A percentile compares a stretch with the other conserved stretches of the same genome.
These are phyloP conservation scores for Frankliniella fusca DNA, from an alignment of 2,888 invertebrate species.

Conservation along the genomic window DNA sequence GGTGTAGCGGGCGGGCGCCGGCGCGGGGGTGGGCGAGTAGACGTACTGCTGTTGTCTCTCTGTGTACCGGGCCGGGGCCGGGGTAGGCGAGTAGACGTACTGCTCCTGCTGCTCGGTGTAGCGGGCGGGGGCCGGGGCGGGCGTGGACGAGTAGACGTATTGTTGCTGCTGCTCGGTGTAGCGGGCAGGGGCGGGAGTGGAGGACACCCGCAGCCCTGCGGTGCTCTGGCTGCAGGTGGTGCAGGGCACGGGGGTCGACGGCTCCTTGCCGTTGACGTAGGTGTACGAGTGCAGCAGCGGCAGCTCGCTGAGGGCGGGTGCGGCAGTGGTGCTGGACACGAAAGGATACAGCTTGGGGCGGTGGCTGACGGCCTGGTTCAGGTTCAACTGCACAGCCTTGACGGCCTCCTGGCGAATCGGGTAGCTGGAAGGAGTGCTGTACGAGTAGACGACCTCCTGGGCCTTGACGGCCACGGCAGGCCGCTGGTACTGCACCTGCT, in stretches of 20 bases:
- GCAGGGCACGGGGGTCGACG: conserved; percentile 33
- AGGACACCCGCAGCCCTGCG: conserved; percentile 36
- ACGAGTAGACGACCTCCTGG: conserved; percentile 9
- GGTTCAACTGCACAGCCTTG: neutral
- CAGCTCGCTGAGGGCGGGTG: neutral
- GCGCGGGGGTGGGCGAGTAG: neutral
- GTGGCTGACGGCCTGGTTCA: neutral
- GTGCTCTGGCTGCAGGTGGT: conserved; percentile 34
- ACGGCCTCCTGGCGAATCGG: neutral
- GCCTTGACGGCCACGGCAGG: neutral
- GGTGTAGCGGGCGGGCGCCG: conserved; percentile 36
- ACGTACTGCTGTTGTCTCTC: neutral
- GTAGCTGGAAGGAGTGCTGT: conserved; percentile 8
- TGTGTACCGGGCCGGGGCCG: conserved; percentile 34
- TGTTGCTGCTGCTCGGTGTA: conserved; percentile 28
- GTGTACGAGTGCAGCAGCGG: conserved; percentile 18
- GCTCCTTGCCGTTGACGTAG: neutral
- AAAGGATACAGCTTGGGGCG: conserved; percentile 8
- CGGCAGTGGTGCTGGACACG: neutral
- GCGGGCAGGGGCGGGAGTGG: conserved; percentile 34
- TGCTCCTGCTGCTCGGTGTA: conserved; percentile 35
- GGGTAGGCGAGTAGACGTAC: conserved; percentile 35
- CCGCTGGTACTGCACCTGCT: neutral
- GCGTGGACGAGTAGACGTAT: conserved; percentile 30
- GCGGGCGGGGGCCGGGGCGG: neutral